Percentiles rank a stretch among this genome's conserved stretches.
Conservation (phyloP, 2,888 invertebrate genomes). For the Aplocera efformata region DNA sequence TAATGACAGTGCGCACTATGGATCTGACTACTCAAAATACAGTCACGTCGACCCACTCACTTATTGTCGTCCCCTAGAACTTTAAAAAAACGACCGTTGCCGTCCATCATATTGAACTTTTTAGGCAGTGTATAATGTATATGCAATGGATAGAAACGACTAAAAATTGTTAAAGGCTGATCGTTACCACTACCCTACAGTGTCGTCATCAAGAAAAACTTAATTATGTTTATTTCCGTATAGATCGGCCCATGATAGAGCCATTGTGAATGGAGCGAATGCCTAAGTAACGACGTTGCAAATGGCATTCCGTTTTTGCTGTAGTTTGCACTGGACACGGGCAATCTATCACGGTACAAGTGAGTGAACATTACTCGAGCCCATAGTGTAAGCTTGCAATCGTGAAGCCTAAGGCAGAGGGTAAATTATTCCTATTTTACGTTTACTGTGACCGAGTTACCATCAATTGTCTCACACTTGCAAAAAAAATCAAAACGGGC, state of each 20-base stretch:
- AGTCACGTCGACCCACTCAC: constrained; percentile 25
- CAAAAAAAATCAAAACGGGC: constrained; percentile 23
- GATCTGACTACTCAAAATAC: constrained; percentile 32
- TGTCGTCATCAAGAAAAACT: too few species aligned
- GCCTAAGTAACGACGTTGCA: constrained; percentile 23
- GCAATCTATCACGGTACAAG: constrained; percentile 54
- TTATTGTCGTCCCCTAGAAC: constrained; percentile 3
- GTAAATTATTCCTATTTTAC: constrained; percentile 23
- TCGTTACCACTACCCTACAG: too few species aligned
- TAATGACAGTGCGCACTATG: constrained; percentile 57
- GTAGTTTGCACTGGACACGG: constrained; percentile 44
- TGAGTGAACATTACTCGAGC: constrained; percentile 38
- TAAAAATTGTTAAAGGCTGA: too few species aligned
- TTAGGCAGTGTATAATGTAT: too few species aligned
- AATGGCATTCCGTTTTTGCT: constrained; percentile 36
- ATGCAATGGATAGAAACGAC: too few species aligned
- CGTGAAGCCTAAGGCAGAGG: constrained; percentile 33
- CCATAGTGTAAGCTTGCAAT: constrained; percentile 31
- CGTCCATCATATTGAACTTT: too few species aligned
- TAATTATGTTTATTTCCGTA: constrained; percentile 1
- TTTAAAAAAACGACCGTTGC: too few species aligned
- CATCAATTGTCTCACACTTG: constrained; percentile 15
- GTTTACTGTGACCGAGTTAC: constrained; percentile 15
- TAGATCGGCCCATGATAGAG: constrained; percentile 4
- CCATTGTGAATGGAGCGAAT: constrained; percentile 12